These are phyloP conservation scores for Tetragonula clypearis DNA, from an alignment of 1,140 invertebrate genomes.

Conservation along the genomic window DNA sequence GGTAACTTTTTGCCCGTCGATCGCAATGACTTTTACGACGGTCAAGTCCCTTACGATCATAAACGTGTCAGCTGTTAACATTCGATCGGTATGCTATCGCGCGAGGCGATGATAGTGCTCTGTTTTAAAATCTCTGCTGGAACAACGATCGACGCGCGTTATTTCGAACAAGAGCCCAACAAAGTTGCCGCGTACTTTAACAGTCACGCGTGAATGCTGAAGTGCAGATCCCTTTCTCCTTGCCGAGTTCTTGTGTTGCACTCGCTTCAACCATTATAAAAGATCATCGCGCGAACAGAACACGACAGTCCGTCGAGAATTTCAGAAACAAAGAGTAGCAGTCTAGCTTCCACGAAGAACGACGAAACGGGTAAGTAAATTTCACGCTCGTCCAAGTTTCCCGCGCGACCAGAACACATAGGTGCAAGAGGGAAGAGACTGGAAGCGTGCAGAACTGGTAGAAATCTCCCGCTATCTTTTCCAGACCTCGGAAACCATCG, in stretches of 20 bases:
- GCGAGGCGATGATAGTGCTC: conserved; percentile 7
- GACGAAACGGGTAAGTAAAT: conserved; percentile 20
- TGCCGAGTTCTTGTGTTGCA: no score
- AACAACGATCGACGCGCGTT: neutral
- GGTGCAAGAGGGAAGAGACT: neutral
- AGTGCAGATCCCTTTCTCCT: neutral
- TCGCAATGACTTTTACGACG: conserved; percentile 79
- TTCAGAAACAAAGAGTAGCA: neutral
- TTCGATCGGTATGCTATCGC: conserved; percentile 43
- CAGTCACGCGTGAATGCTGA: conserved; percentile 9
- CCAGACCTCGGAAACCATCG: conserved; percentile 18
- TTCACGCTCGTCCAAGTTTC: neutral
- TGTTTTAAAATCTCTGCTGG: no score
- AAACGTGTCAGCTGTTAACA: conserved; percentile 67
- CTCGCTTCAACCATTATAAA: neutral
- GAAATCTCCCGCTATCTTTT: neutral
- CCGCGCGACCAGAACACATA: neutral
- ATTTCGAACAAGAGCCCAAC: neutral
- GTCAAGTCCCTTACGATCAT: conserved; percentile 71
- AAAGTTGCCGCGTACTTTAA: neutral
- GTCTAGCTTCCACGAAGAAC: neutral
- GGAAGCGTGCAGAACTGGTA: conserved; percentile 9
- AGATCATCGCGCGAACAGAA: neutral
- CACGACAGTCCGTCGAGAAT: neutral
- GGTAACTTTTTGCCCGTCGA: conserved; percentile 73